Conservation (phyloP, 2,797 vertebrate species). For the Holocentrus rufus region DNA sequence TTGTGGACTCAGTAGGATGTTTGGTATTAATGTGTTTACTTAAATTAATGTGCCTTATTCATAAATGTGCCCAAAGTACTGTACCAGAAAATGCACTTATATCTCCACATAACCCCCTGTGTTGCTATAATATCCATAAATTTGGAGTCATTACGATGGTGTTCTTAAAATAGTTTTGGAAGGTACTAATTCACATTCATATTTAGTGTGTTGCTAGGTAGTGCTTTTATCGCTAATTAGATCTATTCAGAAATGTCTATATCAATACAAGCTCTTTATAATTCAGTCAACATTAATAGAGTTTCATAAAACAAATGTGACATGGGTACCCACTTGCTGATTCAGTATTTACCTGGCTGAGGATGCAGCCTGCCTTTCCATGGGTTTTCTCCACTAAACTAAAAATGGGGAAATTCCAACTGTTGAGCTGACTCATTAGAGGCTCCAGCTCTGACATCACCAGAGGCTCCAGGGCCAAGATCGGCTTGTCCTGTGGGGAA, state of each 20-base stretch:
- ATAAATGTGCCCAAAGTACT: neutral
- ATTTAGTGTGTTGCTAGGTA: neutral
- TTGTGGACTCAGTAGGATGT: too few relatives aligned
- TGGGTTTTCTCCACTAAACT: constrained; percentile 93
- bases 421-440: constrained; percentile 91
- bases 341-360: constrained; percentile 86
- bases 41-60: neutral
- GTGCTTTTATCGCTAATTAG: constrained; percentile 13
- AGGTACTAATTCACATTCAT: neutral
- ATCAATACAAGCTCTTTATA: neutral
- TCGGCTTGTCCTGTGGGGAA: constrained; percentile 84
- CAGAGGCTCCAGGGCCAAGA: constrained; percentile 85
- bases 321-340: neutral
- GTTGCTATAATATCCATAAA: neutral
- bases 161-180: neutral
- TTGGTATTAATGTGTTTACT: too few relatives aligned
- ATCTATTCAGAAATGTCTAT: neutral
- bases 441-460: constrained; percentile 88
- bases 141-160: neutral
- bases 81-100: neutral
- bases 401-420: constrained; percentile 99
- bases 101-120: neutral
- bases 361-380: constrained; percentile 91
- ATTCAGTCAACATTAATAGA: constrained; percentile 9
- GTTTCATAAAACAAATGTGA: constrained; percentile 21